Evolutionary conservation across 2,113 vertebrate genomes (phyloP).

Genomic region (Mungos mungo): DNA sequence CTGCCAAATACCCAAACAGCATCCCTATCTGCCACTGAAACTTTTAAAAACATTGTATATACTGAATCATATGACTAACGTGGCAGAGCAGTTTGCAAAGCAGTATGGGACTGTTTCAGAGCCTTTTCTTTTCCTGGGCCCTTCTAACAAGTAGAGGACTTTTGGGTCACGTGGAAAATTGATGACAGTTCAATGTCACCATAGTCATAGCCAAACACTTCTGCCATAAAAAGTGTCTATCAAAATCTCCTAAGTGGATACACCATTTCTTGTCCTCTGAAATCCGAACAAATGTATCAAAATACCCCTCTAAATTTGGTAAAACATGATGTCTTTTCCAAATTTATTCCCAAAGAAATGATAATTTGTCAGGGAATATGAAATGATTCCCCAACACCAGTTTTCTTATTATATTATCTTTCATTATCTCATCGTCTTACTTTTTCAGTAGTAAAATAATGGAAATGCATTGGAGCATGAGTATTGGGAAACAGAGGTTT

Average conservation of each 20-base stretch:
- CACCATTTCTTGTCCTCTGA: not conserved
- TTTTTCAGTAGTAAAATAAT: not conserved
- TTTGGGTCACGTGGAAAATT: not conserved
- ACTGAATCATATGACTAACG: not conserved
- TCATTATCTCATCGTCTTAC: not conserved
- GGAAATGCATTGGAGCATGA: not conserved
- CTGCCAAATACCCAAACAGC: not conserved
- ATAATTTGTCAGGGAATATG: not conserved
- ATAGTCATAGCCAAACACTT: not conserved
- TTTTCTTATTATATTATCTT: not conserved
- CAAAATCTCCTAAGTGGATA: not conserved
- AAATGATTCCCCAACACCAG: not conserved
- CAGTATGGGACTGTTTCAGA: not conserved
- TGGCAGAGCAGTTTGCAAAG: not conserved
- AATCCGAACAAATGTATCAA: not conserved
- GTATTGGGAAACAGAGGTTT: not conserved
- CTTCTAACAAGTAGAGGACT: not conserved
- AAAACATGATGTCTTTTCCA: not conserved
- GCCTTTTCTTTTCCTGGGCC: not conserved
- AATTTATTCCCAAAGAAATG: not conserved
- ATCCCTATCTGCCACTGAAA: not conserved
- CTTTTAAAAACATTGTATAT: not conserved
- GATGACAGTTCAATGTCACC: not conserved
- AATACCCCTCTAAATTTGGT: not conserved
- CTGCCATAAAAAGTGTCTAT: not conserved